Percentiles rank a stretch among this genome's conserved stretches.
phyloP scores from a whole-genome alignment of 2,888 invertebrate species.

The Oscheius sp. region DNA sequence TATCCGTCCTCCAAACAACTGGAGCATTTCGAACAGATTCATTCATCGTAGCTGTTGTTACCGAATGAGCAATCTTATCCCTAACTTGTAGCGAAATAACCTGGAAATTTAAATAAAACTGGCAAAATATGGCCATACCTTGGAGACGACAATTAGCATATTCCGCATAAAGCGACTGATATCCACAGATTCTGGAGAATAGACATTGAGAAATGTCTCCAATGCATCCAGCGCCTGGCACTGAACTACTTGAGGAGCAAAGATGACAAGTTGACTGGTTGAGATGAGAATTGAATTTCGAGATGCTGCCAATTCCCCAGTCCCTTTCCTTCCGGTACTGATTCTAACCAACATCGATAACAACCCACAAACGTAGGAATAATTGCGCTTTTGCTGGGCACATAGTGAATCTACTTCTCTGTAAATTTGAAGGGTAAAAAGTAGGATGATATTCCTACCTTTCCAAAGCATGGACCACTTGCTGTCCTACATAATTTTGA shows the following conservation, averaged over 20 bases:
- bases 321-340: conserved; percentile 79
- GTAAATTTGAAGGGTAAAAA: conserved; percentile 34
- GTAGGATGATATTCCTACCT: conserved; percentile 53
- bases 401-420: conserved; percentile 67
- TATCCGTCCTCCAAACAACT: conserved; percentile 63
- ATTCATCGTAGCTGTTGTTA: conserved; percentile 57
- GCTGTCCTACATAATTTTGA: conserved; percentile 71
- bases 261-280: conserved; percentile 68
- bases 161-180: conserved; percentile 64
- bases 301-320: conserved; percentile 78
- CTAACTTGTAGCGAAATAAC: conserved; percentile 70
- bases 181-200: conserved; percentile 59
- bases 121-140: conserved; percentile 36
- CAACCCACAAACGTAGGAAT: conserved; percentile 71
- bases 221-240: conserved; percentile 68
- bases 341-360: conserved; percentile 67
- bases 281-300: conserved; percentile 59
- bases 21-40: conserved; percentile 61
- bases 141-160: conserved; percentile 65
- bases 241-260: conserved; percentile 70
- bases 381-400: conserved; percentile 67
- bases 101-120: conserved; percentile 19
- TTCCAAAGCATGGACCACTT: conserved; percentile 70
- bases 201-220: conserved; percentile 64
- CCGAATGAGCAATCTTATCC: conserved; percentile 63